Evolutionary conservation across 2,888 invertebrate genomes (phyloP).

Genomic region (Bruchidius siliquastri): DNA sequence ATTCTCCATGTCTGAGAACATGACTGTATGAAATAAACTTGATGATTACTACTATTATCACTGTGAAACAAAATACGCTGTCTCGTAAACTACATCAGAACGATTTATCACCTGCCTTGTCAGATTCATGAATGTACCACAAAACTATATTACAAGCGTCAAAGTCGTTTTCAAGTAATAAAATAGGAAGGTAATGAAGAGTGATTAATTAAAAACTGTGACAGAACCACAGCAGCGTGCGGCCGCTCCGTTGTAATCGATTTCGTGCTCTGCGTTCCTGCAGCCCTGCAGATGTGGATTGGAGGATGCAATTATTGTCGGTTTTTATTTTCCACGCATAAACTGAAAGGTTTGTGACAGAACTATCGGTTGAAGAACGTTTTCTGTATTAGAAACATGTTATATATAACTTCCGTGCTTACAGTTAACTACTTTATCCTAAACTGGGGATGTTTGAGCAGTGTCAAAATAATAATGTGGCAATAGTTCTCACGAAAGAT

Average conservation of each 20-base stretch:
- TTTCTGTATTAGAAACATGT: no score
- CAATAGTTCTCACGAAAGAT: no score
- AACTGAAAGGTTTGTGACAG: no score
- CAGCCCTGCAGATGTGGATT: neutral
- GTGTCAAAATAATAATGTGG: no score
- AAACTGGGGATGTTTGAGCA: no score
- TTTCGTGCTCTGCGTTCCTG: neutral
- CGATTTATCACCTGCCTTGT: neutral
- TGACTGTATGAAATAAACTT: no score
- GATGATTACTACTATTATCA: no score
- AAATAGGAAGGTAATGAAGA: neutral
- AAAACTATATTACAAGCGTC: neutral
- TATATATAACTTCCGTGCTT: no score
- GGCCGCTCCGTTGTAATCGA: neutral
- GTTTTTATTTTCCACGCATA: no score
- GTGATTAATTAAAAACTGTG: neutral
- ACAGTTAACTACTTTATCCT: no score
- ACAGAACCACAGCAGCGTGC: neutral
- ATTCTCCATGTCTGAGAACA: no score
- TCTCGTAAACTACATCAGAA: neutral
- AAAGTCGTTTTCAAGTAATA: neutral
- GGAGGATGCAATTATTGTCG: neutral
- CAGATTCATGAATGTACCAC: neutral
- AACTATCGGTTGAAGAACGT: no score
- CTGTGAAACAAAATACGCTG: neutral